Evolutionary conservation across 2,888 invertebrate species (phyloP), one percentile per base, ranked within the genome.

Genomic region (Shargacucullia verbasci): DNA sequence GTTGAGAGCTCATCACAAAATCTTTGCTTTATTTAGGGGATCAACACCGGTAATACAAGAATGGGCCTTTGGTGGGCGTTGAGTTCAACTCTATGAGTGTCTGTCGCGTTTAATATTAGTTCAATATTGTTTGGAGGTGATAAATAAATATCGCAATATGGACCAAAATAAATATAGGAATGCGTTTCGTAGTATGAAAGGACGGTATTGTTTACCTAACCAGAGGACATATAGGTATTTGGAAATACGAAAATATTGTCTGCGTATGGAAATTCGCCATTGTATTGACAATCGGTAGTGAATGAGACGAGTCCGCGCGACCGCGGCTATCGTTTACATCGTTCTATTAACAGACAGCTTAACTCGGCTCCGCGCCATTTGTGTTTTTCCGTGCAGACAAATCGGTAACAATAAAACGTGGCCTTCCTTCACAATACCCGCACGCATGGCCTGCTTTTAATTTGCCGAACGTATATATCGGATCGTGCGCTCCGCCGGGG

Each of bases 381-480:
- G 91, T 88, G 90, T 90, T 86, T 87, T 85, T 78, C 88, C 90
- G 86, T 84, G 90, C 92, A 90, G 89, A 91, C 86, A 87, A 89
- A 93, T 91, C 91, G 91, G 87, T 83, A 89, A 93, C 92, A 93
- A 93, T 92, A 90, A 91, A 90, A 82, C 85, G 83, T 73, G 87
- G 81, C 80, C 79, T 85, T 84, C 80, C 85, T 86, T 81, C 86
- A 91, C 92, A 91, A 91, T 90, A 84, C 84, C 76, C 67, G 82
- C 81, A 88, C 91, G 93, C 92, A 90, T 91, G 88, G 90, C 81
- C 89, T 90, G 89, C 83, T 94, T 93, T 93, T 94, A 93, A 94
- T 94, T 93, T 93, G 85, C 88, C 90, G 83, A 86, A 87, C 88
- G 88, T 82, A 84, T 84, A 84, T 87, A 88, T 86, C 87, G 84